Evolutionary conservation across 1,140 invertebrate genomes (phyloP).

Genomic region (Brachionus plicatilis): DNA sequence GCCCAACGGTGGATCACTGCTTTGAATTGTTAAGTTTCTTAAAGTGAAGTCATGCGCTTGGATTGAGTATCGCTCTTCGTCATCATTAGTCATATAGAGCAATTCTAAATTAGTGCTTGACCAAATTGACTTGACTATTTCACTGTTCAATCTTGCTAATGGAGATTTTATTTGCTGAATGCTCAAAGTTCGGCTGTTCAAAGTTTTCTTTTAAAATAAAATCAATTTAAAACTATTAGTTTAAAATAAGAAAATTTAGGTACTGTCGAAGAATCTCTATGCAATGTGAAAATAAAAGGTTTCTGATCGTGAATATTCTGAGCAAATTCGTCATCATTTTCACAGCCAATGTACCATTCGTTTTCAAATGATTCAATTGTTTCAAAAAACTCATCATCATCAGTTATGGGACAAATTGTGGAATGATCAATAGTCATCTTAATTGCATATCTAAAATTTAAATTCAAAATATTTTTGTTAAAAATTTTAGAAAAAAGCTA

Average conservation of each 20-base stretch:
- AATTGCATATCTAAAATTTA: constrained; percentile 52
- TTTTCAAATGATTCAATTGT: constrained; percentile 53
- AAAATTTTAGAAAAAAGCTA: background rate
- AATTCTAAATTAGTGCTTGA: constrained; percentile 58
- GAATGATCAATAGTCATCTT: constrained; percentile 58
- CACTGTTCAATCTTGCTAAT: constrained; percentile 55
- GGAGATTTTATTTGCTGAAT: constrained; percentile 52
- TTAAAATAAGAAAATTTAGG: background rate
- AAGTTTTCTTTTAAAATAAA: constrained; percentile 49
- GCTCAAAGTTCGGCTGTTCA: constrained; percentile 54
- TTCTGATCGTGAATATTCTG: constrained; percentile 51
- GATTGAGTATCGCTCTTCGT: constrained; percentile 61
- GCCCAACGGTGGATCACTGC: constrained; percentile 59
- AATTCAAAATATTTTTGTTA: background rate
- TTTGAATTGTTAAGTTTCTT: constrained; percentile 59
- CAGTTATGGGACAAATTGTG: constrained; percentile 52
- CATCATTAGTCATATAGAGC: constrained; percentile 61
- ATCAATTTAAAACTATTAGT: background rate
- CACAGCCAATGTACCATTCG: constrained; percentile 57
- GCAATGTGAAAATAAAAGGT: constrained; percentile 56
- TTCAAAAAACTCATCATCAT: constrained; percentile 52
- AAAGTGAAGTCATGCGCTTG: constrained; percentile 58
- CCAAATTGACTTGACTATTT: constrained; percentile 59
- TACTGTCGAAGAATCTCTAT: constrained; percentile 52
- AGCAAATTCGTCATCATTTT: constrained; percentile 53